These are phyloP conservation scores for Periparus ater DNA, from an alignment of 2,797 vertebrate genomes.

Conservation along the genomic window DNA sequence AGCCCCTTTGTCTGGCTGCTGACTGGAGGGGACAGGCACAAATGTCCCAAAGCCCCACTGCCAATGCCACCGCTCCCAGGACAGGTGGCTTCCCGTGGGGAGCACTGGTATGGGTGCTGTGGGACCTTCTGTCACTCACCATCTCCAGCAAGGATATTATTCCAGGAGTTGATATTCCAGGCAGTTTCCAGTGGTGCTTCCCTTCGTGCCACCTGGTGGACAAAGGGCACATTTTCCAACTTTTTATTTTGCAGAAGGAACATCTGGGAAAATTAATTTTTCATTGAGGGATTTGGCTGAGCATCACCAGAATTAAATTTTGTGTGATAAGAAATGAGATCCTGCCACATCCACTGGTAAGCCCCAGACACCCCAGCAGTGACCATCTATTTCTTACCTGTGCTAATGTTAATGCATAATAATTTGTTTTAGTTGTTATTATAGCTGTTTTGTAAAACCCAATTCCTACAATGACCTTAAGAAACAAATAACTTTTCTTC, in stretches of 20 bases:
- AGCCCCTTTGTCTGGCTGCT: accelerated
- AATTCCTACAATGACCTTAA: background rate
- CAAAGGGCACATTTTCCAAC: background rate
- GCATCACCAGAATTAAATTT: background rate
- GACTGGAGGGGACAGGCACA: background rate
- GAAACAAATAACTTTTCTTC: background rate
- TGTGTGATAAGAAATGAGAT: accelerated
- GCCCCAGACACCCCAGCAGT: background rate
- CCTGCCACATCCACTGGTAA: accelerated
- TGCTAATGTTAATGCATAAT: background rate
- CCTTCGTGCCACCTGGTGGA: constrained; percentile 65
- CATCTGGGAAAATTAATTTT: background rate
- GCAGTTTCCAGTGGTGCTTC: background rate
- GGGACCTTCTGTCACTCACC: background rate
- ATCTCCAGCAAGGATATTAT: background rate
- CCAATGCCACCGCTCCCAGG: background rate
- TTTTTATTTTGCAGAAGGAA: background rate
- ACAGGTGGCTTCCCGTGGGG: accelerated
- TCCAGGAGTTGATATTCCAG: background rate
- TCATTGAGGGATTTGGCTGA: background rate
- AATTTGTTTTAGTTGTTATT: background rate
- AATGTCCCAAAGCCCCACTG: background rate
- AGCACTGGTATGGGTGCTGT: accelerated
- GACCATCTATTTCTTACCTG: background rate
- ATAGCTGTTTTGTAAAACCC: background rate